phyloP scores from a whole-genome alignment of 2,113 vertebrate genomes.

The Chauna torquata region DNA sequence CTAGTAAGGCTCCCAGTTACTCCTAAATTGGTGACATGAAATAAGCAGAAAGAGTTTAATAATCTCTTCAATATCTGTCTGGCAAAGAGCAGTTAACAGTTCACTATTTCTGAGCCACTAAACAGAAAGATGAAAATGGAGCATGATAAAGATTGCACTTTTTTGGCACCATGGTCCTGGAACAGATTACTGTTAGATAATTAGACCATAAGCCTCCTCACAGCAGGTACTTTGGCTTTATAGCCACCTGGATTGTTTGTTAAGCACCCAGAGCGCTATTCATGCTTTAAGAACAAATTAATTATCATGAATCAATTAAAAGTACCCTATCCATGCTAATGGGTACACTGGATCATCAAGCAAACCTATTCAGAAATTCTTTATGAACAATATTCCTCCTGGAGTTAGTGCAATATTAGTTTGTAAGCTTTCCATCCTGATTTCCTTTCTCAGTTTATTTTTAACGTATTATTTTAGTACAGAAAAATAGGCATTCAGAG shows the following conservation, averaged over 20 bases:
- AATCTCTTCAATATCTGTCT: not conserved
- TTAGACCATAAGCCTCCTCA: not conserved
- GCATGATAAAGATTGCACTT: not conserved
- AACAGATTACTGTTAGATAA: not conserved
- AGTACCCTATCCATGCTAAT: not conserved
- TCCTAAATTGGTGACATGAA: not conserved
- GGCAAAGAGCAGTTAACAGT: not conserved
- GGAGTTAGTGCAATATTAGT: not conserved
- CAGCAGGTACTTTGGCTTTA: not conserved
- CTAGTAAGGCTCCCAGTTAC: not conserved
- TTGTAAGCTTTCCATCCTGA: not conserved
- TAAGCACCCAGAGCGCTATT: not conserved
- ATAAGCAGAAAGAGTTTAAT: not conserved
- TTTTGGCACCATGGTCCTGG: not conserved
- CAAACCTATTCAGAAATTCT: not conserved
- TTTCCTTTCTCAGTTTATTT: not conserved
- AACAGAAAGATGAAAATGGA: not conserved
- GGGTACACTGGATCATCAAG: not conserved
- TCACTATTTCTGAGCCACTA: not conserved
- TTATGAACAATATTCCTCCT: conserved; percentile 8
- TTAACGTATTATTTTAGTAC: not conserved
- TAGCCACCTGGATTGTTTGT: not conserved
- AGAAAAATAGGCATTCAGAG: not conserved
- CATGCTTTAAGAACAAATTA: conserved; percentile 5
- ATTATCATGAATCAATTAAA: conserved; percentile 1